Base-by-base conservation (phyloP, 2,888 invertebrate species). In the Leptopilina drosophilae region DNA sequence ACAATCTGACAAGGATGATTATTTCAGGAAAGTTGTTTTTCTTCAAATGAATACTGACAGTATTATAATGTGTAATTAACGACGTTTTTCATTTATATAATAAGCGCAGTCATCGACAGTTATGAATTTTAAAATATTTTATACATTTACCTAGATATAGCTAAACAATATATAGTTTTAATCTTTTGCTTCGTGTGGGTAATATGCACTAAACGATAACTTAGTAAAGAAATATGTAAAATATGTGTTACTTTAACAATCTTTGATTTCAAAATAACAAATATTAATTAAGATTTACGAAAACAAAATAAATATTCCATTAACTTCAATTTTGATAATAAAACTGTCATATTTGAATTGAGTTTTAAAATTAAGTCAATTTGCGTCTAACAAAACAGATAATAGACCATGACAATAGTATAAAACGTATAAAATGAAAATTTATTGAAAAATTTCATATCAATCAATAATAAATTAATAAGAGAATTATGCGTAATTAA, bases 31-130 rank as follows among this genome's bases (percentile, higher is more conserved):
- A 53, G 59, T 33, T 66, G 11, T 42, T 77, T 53, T 73, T 75
- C 73, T 59, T 14, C 46, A 64, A 73, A 49, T 42, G 14, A 76
- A 80, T 49, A 53, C 64, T 64, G 14, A 46, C 65, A 15, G 62
- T 62, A 62, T 62, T 62, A 20, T 15, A 62, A 62, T 62, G 62
- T 20, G 20, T 62, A 20, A 62, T 62, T 59, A 59, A 8, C 59
- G n/a, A 15, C 59, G 20, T 62, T 62, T 42, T 62, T 9, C 62
- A 62, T 62, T 62, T 62, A 62, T 62, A 62, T 62, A 62, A 62
- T 20, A 62, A 62, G 62, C 20, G 62, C 62, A 62, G 15, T 62
- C 62, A 62, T 62, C 62, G 20, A 15, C 8, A 42, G 8, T 42
- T 42, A 42, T 42, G 42, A 42, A 42, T 42, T 42, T 42, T 42